Percentiles rank a stretch among this genome's conserved stretches.
These are phyloP conservation scores for Myanophis thanlyinensis DNA, from an alignment of 2,113 vertebrate genomes.

Conservation along the genomic window DNA sequence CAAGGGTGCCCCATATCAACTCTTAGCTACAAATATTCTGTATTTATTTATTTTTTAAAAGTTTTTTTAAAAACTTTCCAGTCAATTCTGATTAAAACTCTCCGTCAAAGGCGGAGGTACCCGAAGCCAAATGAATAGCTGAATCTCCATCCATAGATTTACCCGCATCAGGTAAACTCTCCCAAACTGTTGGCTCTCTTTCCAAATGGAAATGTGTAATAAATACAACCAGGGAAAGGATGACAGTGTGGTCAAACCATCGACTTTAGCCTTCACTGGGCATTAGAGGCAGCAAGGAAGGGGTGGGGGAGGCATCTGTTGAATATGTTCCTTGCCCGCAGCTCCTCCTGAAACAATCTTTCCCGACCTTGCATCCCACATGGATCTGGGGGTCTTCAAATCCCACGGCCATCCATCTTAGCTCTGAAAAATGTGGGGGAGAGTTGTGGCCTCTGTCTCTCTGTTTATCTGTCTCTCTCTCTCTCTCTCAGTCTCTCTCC, in stretches of 20 bases:
- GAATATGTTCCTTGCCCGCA: not conserved
- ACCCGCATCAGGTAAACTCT: not conserved
- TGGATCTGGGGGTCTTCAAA: not conserved
- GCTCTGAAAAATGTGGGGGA: not conserved
- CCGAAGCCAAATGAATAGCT: not conserved
- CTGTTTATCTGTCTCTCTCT: too few relatives aligned
- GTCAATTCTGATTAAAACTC: not conserved
- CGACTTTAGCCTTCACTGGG: not conserved
- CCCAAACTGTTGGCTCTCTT: not conserved
- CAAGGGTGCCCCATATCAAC: too few relatives aligned
- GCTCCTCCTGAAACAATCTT: not conserved
- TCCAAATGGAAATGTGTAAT: not conserved
- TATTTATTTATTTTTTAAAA: too few relatives aligned
- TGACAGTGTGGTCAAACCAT: not conserved
- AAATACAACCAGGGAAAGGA: not conserved
- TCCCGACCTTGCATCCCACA: not conserved
- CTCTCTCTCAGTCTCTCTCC: too few relatives aligned
- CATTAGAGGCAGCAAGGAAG: not conserved
- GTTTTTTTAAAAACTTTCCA: not conserved
- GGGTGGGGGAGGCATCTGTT: too few relatives aligned
- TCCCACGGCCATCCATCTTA: not conserved
- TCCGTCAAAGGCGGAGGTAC: not conserved
- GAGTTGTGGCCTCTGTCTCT: not conserved
- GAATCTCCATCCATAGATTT: not conserved
- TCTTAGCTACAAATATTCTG: not conserved